Evolutionary conservation across 1,140 invertebrate species (phyloP).

Genomic region (Wiebesia pumilae): DNA sequence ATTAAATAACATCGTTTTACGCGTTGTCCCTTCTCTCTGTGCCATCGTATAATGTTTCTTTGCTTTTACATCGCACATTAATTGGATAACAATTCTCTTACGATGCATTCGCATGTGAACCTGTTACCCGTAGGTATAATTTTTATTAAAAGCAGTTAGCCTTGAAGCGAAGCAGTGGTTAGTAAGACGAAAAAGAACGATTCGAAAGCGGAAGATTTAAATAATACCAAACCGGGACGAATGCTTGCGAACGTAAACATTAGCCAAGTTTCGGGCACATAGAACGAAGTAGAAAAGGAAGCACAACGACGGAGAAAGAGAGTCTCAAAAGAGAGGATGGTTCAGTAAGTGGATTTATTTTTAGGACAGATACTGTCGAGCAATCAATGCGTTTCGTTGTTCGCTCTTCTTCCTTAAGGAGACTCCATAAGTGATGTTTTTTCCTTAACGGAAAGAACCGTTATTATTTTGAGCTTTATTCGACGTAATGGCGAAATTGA

Average conservation of each 20-base stretch:
- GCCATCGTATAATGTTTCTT: neutral
- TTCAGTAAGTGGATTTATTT: conserved; percentile 41
- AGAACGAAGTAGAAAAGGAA: neutral
- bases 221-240: conserved; percentile 4
- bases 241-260: conserved; percentile 4
- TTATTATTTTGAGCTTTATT: neutral
- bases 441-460: neutral
- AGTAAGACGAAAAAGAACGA: neutral
- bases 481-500: neutral
- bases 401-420: neutral
- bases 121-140: neutral
- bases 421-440: neutral
- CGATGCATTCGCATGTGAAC: neutral
- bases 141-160: neutral
- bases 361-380: conserved; percentile 14
- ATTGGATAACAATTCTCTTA: neutral
- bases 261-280: conserved; percentile 27
- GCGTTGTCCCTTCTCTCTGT: neutral
- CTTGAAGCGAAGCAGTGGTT: neutral
- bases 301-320: neutral
- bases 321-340: conserved; percentile 14
- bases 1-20: neutral
- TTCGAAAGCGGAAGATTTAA: conserved; percentile 16
- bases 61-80: neutral
- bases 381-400: neutral